These are phyloP conservation scores for Lagenorhynchus albirostris DNA, from an alignment of 2,113 vertebrate genomes.

Conservation along the genomic window DNA sequence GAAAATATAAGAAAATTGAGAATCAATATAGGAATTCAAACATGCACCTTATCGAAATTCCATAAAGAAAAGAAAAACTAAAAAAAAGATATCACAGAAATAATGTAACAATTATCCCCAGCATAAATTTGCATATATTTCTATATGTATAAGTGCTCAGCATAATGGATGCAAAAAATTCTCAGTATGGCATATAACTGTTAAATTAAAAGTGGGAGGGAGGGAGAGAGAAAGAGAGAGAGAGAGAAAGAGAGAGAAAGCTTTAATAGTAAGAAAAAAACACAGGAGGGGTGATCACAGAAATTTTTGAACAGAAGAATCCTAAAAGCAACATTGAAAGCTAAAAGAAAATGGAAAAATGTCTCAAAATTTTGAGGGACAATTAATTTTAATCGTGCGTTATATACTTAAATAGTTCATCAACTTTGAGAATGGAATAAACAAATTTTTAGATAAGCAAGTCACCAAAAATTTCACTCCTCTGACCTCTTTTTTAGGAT, in stretches of 20 bases:
- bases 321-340: background rate
- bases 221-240: background rate
- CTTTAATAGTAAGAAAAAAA: background rate
- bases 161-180: background rate
- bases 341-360: background rate
- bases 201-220: background rate
- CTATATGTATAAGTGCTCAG: background rate
- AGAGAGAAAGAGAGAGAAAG: background rate
- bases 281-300: accelerated
- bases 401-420: background rate
- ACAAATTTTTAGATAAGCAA: background rate
- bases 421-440: background rate
- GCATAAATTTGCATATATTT: background rate
- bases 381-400: background rate
- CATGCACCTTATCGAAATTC: background rate
- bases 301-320: background rate
- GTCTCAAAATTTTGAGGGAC: background rate
- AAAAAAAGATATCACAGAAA: background rate
- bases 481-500: background rate
- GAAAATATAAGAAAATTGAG: background rate
- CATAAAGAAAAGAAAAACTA: background rate
- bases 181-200: background rate
- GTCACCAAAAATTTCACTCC: background rate
- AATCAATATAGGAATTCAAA: background rate
- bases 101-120: background rate